These are phyloP conservation scores for Spatulosminthurus flaviceps DNA, from an alignment of 2,888 invertebrate species.

Conservation along the genomic window DNA sequence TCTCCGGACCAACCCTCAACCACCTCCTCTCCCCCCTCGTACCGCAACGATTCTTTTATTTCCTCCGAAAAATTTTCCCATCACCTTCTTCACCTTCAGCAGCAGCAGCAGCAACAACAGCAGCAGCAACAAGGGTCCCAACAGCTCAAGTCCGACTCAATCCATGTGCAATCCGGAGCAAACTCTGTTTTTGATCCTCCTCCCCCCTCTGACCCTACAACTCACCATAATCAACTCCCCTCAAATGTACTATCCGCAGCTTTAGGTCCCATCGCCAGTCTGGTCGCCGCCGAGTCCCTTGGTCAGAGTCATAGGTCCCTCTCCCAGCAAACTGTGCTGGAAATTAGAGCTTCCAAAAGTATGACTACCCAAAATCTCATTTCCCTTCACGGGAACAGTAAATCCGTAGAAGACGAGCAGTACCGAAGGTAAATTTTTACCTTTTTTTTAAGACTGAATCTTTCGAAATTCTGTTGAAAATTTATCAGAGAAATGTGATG, in stretches of 20 bases:
- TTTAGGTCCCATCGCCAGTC: background rate
- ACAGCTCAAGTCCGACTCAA: background rate
- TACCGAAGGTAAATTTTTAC: conserved; percentile 62
- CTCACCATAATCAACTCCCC: conserved; percentile 20
- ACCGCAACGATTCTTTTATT: conserved; percentile 32
- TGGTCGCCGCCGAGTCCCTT: conserved; percentile 6
- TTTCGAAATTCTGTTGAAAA: too few species aligned
- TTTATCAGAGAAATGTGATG: too few species aligned
- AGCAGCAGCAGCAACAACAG: conserved; percentile 27
- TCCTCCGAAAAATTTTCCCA: background rate
- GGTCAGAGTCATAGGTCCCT: background rate
- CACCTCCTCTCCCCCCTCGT: conserved; percentile 19
- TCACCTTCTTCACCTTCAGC: conserved; percentile 33
- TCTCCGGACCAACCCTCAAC: conserved; percentile 37
- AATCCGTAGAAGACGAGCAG: conserved; percentile 56
- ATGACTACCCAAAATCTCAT: conserved; percentile 42
- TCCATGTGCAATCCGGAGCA: background rate
- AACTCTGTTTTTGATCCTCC: conserved; percentile 2
- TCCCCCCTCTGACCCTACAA: conserved; percentile 19
- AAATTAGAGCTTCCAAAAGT: conserved; percentile 51
- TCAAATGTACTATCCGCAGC: background rate
- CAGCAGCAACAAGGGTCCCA: conserved; percentile 31
- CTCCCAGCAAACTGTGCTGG: conserved; percentile 32
- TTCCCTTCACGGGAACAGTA: conserved; percentile 24
- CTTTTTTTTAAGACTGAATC: too few species aligned